These are phyloP conservation scores for Agapostemon virescens DNA, from an alignment of 2,888 invertebrate species.

Conservation along the genomic window DNA sequence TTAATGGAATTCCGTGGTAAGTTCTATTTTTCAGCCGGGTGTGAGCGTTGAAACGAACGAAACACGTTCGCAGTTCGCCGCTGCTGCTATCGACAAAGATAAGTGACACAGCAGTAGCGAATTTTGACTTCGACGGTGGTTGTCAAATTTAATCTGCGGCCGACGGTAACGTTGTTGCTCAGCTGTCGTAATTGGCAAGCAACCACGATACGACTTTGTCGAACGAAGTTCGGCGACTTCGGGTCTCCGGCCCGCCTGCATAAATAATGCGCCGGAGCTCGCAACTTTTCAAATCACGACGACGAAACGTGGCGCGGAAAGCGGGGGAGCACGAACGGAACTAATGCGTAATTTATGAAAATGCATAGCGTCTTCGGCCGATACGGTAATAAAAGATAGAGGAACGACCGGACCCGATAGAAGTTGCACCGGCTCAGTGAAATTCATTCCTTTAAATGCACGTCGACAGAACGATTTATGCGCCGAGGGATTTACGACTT, in stretches of 20 bases:
- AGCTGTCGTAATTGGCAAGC: slow-evolving; percentile 60
- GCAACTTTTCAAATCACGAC: slow-evolving; percentile 68
- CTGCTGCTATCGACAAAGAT: no score
- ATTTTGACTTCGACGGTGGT: slow-evolving; percentile 23
- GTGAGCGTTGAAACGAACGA: neutral
- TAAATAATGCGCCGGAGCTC: slow-evolving; percentile 63
- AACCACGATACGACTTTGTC: slow-evolving; percentile 53
- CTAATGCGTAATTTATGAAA: slow-evolving; percentile 69
- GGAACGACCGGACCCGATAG: slow-evolving; percentile 40
- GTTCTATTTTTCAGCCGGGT: neutral
- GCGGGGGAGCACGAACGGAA: slow-evolving; percentile 26
- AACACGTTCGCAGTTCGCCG: neutral
- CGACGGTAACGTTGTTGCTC: slow-evolving; percentile 33
- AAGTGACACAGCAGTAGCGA: neutral
- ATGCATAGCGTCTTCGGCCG: slow-evolving; percentile 58
- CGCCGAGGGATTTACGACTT: slow-evolving; percentile 1
- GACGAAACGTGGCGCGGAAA: slow-evolving; percentile 17
- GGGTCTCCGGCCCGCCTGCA: slow-evolving; percentile 50
- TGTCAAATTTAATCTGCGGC: slow-evolving; percentile 41
- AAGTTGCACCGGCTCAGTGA: slow-evolving; percentile 33
- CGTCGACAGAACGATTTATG: slow-evolving; percentile 16
- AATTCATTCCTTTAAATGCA: slow-evolving; percentile 20
- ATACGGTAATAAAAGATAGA: slow-evolving; percentile 60
- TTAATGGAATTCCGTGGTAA: no score
- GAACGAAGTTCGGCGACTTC: slow-evolving; percentile 48